Percentiles rank a stretch among this genome's conserved stretches.
Evolutionary conservation across 53 echinoderm and acorn worm species (phyloP).

Genomic region (Holothuria scabra): DNA sequence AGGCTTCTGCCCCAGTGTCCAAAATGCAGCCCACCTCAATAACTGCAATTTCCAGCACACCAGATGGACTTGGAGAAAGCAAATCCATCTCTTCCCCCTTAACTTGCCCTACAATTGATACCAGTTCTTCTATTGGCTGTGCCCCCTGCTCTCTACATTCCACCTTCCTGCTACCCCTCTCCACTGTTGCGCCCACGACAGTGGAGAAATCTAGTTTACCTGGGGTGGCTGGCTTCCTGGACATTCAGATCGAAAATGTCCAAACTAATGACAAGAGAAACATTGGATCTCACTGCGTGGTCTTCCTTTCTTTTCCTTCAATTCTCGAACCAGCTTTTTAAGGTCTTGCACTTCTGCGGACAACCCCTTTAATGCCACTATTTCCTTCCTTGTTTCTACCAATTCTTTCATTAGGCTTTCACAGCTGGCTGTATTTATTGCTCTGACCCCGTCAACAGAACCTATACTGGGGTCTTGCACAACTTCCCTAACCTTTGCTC

Average conservation of each 20-base stretch:
- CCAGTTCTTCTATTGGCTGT: background rate
- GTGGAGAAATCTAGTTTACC: slow-evolving; percentile 17
- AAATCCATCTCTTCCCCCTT: background rate
- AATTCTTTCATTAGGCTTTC: background rate
- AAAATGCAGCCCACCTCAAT: slow-evolving; percentile 44
- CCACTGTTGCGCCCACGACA: slow-evolving; percentile 13
- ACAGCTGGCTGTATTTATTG: background rate
- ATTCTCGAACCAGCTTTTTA: background rate
- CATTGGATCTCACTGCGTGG: background rate
- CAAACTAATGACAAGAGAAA: background rate
- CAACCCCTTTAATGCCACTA: background rate
- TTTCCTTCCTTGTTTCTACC: slow-evolving; percentile 9
- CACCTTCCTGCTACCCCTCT: background rate
- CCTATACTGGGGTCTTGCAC: background rate
- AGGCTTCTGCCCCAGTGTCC: slow-evolving; percentile 62
- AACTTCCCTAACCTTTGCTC: background rate
- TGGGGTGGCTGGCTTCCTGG: background rate
- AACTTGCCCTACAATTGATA: background rate
- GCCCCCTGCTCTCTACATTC: background rate
- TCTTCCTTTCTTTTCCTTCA: background rate
- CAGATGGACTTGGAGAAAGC: slow-evolving; percentile 48
- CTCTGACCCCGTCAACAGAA: background rate
- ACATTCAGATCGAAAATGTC: background rate
- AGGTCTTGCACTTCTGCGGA: background rate
- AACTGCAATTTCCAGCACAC: slow-evolving; percentile 20